These are phyloP conservation scores for Poecilia gillii DNA, from an alignment of 2,797 vertebrate genomes.

Conservation along the genomic window DNA sequence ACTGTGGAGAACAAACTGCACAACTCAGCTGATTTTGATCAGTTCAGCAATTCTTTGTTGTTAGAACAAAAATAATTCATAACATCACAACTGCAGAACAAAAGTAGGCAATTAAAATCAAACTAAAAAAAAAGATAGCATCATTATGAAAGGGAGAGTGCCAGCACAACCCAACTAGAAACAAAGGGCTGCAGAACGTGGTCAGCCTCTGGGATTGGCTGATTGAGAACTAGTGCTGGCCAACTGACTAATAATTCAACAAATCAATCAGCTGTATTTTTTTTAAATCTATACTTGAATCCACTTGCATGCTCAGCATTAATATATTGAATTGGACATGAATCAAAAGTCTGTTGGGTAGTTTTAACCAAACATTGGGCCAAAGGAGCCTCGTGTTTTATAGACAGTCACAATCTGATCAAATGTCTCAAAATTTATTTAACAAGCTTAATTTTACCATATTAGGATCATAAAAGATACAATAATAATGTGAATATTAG, in stretches of 20 bases:
- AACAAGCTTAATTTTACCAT: neutral
- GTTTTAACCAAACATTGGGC: neutral
- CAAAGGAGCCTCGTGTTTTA: neutral
- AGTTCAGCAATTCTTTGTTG: neutral
- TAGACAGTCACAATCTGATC: neutral
- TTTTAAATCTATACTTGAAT: conserved; percentile 12
- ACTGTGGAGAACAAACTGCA: conserved; percentile 9
- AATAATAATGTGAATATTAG: neutral
- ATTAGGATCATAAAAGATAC: neutral
- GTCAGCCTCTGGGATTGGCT: conserved; percentile 41
- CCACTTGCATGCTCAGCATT: conserved; percentile 31
- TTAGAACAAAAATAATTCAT: conserved; percentile 4
- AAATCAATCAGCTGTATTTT: conserved; percentile 19
- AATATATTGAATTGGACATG: conserved; percentile 35
- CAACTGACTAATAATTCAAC: conserved; percentile 19
- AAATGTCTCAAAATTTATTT: neutral
- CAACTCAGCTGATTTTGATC: conserved; percentile 57
- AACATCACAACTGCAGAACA: conserved; percentile 7
- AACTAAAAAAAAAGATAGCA: neutral
- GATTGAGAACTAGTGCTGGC: neutral
- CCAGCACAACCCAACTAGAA: conserved; percentile 30
- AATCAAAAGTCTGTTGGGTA: neutral
- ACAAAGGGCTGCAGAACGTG: neutral
- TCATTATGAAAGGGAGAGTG: conserved; percentile 7
- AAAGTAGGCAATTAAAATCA: conserved; percentile 9